Percentiles rank a stretch among this genome's conserved stretches.
These are phyloP conservation scores for Menidia beryllina DNA, from an alignment of 2,113 vertebrate species.

Conservation along the genomic window DNA sequence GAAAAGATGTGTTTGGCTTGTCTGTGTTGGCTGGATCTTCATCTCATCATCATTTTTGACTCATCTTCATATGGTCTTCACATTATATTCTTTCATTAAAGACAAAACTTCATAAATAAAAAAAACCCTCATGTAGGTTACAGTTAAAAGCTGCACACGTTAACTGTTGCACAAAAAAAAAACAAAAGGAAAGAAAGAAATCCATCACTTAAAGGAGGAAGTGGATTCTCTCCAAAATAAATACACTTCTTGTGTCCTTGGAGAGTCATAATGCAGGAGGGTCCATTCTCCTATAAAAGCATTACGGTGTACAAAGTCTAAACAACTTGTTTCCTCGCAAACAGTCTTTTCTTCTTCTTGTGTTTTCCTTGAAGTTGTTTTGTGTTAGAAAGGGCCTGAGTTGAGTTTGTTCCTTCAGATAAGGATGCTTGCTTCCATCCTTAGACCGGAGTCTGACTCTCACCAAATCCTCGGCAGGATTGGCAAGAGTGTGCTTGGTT, in stretches of 20 bases:
- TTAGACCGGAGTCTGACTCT: constrained; percentile 88
- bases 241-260: constrained; percentile 69
- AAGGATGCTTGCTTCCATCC: constrained; percentile 83
- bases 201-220: constrained; percentile 64
- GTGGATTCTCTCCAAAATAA: constrained; percentile 81
- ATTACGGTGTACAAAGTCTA: constrained; percentile 82
- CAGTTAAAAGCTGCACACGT: constrained; percentile 85
- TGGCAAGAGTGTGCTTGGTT: constrained; percentile 86
- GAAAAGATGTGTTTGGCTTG: constrained; percentile 57
- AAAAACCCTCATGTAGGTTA: constrained; percentile 83
- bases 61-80: constrained; percentile 56
- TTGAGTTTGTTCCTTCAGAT: constrained; percentile 91
- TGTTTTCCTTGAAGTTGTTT: constrained; percentile 78
- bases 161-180: constrained; percentile 70
- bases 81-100: constrained; percentile 73
- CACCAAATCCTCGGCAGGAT: constrained; percentile 67
- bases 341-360: constrained; percentile 38
- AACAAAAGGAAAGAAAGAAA: constrained; percentile 47
- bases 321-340: constrained; percentile 70
- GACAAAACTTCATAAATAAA: constrained; percentile 88
- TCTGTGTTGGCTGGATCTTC: constrained; percentile 56
- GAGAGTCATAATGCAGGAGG: constrained; percentile 82
- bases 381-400: constrained; percentile 98
- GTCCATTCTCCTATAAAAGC: constrained; percentile 81
- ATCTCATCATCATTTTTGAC: constrained; percentile 32